Evolutionary conservation across 2,888 invertebrate genomes (phyloP), one percentile per base, ranked within the genome.

Genomic region (Platypus cylindrus): DNA sequence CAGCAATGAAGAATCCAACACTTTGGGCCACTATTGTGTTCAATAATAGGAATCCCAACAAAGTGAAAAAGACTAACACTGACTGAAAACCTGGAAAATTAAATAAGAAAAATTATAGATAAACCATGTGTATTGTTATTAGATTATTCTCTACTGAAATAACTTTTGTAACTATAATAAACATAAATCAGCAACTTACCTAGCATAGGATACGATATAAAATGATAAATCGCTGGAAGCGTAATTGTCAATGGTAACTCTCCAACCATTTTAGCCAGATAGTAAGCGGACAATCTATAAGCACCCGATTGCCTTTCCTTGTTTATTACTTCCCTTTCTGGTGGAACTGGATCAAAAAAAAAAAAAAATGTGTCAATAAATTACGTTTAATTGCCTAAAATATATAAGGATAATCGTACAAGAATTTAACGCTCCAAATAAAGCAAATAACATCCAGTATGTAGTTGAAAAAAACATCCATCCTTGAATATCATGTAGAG

Each of bases 391-490:
- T n/a, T n/a, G n/a, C n/a, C n/a, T n/a, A n/a, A n/a, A n/a, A n/a
- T n/a, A n/a, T n/a, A n/a, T n/a, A n/a, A n/a, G n/a, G n/a, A n/a
- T n/a, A n/a, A 11, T 71, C 78, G 74, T 60, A 82, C 82, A 83
- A 56, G 83, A 78, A 55, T 77, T 76, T 22, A 84, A 67, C 30
- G 82, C 79, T 45, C 80, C 78, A 53, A 84, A 82, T 47, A 80
- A 70, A 12, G 82, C 78, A 55, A 79, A 79, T 38, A 84, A 65
- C 76, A 81, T 82, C 82, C 83, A 83, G 55, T 83, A 82, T 15
- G 78, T 80, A 32, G 79, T 78, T 38, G 79, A 79, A 61, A 83
- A 84, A 59, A 83, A 84, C 76, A 84, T 77, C 81, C 80, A 80
- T 29, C 83, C 84, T 60, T 80, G 78, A 41, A 83, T 73, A 59